Base-by-base conservation (phyloP, 2,888 invertebrate species). In the Eupithecia exiguata region DNA sequence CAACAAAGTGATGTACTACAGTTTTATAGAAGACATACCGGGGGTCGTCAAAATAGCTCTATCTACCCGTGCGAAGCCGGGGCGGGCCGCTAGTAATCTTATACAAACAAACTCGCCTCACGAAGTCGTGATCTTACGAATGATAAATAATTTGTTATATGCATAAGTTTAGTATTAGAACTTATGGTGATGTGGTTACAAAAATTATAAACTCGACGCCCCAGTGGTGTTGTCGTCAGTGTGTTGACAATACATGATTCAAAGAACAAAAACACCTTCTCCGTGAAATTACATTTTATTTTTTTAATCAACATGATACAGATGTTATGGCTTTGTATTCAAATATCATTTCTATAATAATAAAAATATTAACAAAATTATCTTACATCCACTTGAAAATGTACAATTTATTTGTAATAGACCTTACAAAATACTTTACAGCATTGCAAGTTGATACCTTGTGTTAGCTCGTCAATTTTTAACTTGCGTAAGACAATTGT, bases 361-460 rank as follows among this genome's bases (percentile, higher is more conserved):
- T 94, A 93, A 94, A 93, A 94, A 93, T 94, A 93, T 94, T 93
- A 94, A 94, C 94, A 93, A 93, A 80, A 92, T 92, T 93, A 94
- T 94, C 92, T 94, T 94, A 94, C 93, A 94, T 91, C 87, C 93
- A 92, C 91, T 92, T 92, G 91, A 93, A 92, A 94, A 93, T 94
- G 92, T 94, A 94, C 94, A 91, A 89, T 92, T 80, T 78, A 77
- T 80, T 91, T 90, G 89, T 91, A 89, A 91, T 93, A 92, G 88
- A 89, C 87, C 92, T 93, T 93, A 93, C 87, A 92, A 91, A 91
- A 91, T 92, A 93, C 78, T 87, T 86, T 89, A 91, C 85, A 89
- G 84, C 86, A 83, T 79, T 81, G 83, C 89, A 84, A 88, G 89
- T 87, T 80, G 84, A 86, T 83, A 85, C 81, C 67, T 69, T 36